Base-by-base conservation (phyloP, 1,140 invertebrate genomes). In the Eufriesea mexicana region DNA sequence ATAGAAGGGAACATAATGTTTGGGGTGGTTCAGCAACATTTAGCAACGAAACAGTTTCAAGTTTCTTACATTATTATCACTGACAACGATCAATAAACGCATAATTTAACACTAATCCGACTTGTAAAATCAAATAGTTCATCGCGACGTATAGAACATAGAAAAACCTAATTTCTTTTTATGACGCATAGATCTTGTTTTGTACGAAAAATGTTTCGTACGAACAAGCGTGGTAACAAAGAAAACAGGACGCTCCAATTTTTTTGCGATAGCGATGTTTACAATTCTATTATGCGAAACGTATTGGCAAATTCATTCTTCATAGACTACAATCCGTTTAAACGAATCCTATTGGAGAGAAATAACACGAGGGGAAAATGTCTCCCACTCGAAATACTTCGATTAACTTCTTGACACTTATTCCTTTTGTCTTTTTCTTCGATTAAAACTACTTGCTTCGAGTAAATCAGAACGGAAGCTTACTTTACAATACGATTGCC, bases 301-400 rank as follows among this genome's bases (percentile, higher is more conserved):
- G 35, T 79, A 79, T 61, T 45, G 9, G 23, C 8, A 71, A 71
- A 71, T 72, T 59, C 14, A 49, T 79, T 61, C 66, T 71, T 79
- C 20, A 2, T 28, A 79, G 16, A 54, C 23, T 55, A 73, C 20
- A 16, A 28, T 14, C 28, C 28, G 28, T 9, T 51, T n/a, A 55
- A 61, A 47, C n/a, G 23, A 64, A 54, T 74, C 12, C 35, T 45
- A 80, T 74, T 80, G 78, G 70, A 62, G 49, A n/a, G 59, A 35
- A 73, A 62, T 28, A 10, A 28, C 49, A 45, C 42, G 20, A 80
- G 49, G 47, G 66, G 70, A 64, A 64, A 18, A 49, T 45, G 61
- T 54, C 70, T 64, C 49, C 59, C 78, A 54, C 49, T 74, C 49
- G 23, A 42, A 9, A 35, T 59, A 59, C 35, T 47, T 72, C 45